phyloP scores from a whole-genome alignment of 2,888 invertebrate genomes.

The Ophion obscuratus region DNA sequence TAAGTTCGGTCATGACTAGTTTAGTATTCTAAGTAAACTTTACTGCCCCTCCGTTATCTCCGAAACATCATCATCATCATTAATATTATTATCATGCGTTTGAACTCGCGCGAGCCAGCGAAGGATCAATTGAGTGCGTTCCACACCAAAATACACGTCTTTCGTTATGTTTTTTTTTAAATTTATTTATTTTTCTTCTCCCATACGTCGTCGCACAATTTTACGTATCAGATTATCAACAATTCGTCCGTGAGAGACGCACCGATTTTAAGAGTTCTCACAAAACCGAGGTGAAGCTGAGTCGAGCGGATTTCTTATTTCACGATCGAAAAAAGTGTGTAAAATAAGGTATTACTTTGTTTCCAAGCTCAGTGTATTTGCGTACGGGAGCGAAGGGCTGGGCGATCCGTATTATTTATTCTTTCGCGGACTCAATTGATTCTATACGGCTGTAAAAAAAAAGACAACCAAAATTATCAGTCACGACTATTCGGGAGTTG shows the following conservation, averaged over 20 bases:
- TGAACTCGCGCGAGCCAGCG: conserved; percentile 63
- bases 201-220: conserved; percentile 52
- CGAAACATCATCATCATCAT: conserved; percentile 43
- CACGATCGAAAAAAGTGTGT: not conserved
- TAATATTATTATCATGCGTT: conserved; percentile 61
- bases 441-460: conserved; percentile 3
- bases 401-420: conserved; percentile 3
- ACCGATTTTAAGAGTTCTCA: not conserved
- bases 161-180: conserved; percentile 23
- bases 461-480: not conserved
- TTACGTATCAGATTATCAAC: conserved; percentile 15
- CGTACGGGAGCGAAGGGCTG: not conserved
- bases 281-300: not conserved
- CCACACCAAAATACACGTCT: conserved; percentile 27
- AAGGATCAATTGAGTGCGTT: conserved; percentile 73
- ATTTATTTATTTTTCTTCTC: conserved; percentile 42
- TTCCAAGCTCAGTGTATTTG: not conserved
- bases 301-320: not conserved
- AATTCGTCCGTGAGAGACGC: not conserved
- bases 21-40: conserved; percentile 78
- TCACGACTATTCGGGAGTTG: conserved; percentile 26
- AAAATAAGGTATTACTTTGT: too few relatives aligned
- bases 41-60: conserved; percentile 73
- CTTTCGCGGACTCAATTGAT: conserved; percentile 48
- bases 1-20: conserved; percentile 82